phyloP scores from a whole-genome alignment of 2,888 invertebrate genomes.

The Eucera pruinosa region DNA sequence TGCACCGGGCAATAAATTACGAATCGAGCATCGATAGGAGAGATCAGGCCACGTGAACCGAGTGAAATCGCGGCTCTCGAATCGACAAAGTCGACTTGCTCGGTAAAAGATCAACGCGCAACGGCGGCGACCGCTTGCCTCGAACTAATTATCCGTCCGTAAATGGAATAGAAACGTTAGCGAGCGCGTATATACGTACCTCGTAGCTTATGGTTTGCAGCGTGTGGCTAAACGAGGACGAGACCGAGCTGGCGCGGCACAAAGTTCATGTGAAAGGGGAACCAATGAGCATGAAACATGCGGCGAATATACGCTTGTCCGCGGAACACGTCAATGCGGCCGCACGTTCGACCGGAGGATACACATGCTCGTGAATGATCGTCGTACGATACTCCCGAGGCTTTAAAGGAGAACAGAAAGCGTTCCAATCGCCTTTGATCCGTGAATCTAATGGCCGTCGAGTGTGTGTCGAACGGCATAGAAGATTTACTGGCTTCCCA shows the following conservation, averaged over 20 bases:
- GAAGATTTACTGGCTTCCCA: slow-evolving; percentile 25
- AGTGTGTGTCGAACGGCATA: neutral
- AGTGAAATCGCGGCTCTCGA: slow-evolving; percentile 40
- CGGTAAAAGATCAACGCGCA: slow-evolving; percentile 51
- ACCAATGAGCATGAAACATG: slow-evolving; percentile 76
- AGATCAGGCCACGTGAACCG: slow-evolving; percentile 13
- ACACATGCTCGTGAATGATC: slow-evolving; percentile 18
- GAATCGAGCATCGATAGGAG: slow-evolving; percentile 18
- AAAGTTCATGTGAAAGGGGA: slow-evolving; percentile 82
- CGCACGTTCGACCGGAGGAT: slow-evolving; percentile 1
- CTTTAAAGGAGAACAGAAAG: slow-evolving; percentile 36
- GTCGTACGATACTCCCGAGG: slow-evolving; percentile 1
- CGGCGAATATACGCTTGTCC: slow-evolving; percentile 62
- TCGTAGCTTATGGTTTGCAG: slow-evolving; percentile 4
- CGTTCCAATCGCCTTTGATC: slow-evolving; percentile 3
- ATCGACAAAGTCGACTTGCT: slow-evolving; percentile 24
- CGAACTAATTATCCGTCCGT: slow-evolving; percentile 77
- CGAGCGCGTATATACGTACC: slow-evolving; percentile 33
- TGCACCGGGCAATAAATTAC: slow-evolving; percentile 33
- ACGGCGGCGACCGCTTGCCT: slow-evolving; percentile 56
- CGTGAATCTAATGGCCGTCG: slow-evolving; percentile 23
- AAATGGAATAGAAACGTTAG: slow-evolving; percentile 70
- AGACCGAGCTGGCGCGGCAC: slow-evolving; percentile 70
- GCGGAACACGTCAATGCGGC: slow-evolving; percentile 5
- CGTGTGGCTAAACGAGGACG: slow-evolving; percentile 74